Evolutionary conservation across 2,797 vertebrate genomes (phyloP).

Genomic region (Chromis chromis): DNA sequence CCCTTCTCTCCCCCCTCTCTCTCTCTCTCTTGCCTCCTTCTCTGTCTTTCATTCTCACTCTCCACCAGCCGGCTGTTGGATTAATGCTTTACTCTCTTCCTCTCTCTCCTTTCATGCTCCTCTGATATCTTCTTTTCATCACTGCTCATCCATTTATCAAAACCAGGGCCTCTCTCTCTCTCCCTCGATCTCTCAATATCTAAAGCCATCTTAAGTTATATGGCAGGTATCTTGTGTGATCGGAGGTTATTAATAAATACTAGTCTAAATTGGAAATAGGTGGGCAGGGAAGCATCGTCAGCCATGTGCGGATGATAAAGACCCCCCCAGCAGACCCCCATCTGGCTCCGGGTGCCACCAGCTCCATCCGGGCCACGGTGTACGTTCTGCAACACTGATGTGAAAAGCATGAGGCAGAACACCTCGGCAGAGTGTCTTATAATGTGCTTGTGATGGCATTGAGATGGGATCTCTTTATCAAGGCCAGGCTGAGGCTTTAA

Average conservation of each 20-base stretch:
- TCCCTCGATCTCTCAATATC: slow-evolving; percentile 49
- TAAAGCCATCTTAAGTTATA: slow-evolving; percentile 63
- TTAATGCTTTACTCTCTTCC: slow-evolving; percentile 75
- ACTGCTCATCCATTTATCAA: slow-evolving; percentile 94
- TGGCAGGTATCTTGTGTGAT: slow-evolving; percentile 65
- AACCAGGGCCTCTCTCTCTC: slow-evolving; percentile 80
- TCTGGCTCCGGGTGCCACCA: slow-evolving; percentile 72
- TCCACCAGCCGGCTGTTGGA: slow-evolving; percentile 74
- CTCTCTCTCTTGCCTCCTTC: slow-evolving; percentile 42
- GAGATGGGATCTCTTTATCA: slow-evolving; percentile 97
- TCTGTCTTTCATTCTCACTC: slow-evolving; percentile 77
- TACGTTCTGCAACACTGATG: slow-evolving; percentile 79
- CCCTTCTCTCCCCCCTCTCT: slow-evolving; percentile 29
- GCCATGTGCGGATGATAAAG: slow-evolving; percentile 94
- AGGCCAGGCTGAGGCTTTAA: slow-evolving; percentile 89
- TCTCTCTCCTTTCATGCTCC: slow-evolving; percentile 90
- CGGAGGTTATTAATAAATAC: slow-evolving; percentile 77
- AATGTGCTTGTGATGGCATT: slow-evolving; percentile 91
- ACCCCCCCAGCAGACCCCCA: slow-evolving; percentile 83
- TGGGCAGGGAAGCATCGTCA: slow-evolving; percentile 83
- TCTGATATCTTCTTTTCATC: slow-evolving; percentile 98
- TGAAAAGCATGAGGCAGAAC: slow-evolving; percentile 82
- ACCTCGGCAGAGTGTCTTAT: slow-evolving; percentile 85
- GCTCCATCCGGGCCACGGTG: slow-evolving; percentile 47
- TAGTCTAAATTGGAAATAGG: slow-evolving; percentile 79